Conservation (phyloP, 2,797 vertebrate species). For the Liparis tanakae region DNA sequence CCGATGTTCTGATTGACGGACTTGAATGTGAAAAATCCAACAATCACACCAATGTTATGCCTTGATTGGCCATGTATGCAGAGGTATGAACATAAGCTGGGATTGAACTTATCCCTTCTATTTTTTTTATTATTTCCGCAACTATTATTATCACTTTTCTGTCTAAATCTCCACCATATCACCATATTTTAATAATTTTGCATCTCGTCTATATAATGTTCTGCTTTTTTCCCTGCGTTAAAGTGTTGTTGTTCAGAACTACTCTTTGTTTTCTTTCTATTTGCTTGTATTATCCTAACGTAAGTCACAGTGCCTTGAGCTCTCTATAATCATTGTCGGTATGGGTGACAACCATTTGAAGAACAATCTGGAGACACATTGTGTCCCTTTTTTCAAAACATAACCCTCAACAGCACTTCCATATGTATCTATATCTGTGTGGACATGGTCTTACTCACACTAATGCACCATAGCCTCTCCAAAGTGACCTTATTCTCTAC, state of each 20-base stretch:
- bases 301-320: background rate
- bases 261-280: background rate
- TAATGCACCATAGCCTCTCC: constrained; percentile 18
- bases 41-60: background rate
- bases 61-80: background rate
- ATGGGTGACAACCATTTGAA: constrained; percentile 14
- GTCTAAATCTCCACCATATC: background rate
- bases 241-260: background rate
- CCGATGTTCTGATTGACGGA: background rate
- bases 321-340: constrained; percentile 22
- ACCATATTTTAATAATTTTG: background rate
- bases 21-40: background rate
- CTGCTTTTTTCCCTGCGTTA: background rate
- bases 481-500: constrained; percentile 23
- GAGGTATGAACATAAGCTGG: background rate
- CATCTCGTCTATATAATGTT: background rate
- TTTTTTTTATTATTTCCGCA: background rate
- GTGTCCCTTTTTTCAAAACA: background rate
- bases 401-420: background rate
- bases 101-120: background rate
- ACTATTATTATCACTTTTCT: background rate
- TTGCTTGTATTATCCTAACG: constrained; percentile 8
- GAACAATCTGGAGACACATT: background rate
- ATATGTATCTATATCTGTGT: constrained; percentile 16
- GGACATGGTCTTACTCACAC: constrained; percentile 5